Evolutionary conservation across 2,888 invertebrate genomes (phyloP), one percentile per base, ranked within the genome.

Genomic region (Spilosoma lubricipeda): DNA sequence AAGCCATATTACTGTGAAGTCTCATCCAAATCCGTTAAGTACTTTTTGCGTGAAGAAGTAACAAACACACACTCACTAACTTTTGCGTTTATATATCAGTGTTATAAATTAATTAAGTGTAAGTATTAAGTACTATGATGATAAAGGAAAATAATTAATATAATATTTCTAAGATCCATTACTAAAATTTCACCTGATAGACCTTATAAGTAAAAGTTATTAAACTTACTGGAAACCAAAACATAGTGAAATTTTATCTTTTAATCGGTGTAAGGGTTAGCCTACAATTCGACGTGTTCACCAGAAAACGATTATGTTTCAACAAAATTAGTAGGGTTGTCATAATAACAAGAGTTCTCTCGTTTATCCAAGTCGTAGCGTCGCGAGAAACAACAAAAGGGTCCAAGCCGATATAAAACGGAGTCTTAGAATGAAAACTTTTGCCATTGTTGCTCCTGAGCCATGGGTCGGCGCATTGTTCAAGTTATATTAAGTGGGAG

Each of bases 401-500:
- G 90, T 85, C 85, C 85, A 85, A 83, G 86, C 85, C 89, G 91
- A 91, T 91, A 91, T 90, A 92, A 93, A 93, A 92, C 91, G 89
- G 90, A 90, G 90, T 91, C 93, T 93, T 90, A 91, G 90, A 91
- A 92, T 89, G 91, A 91, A 93, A 94, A 94, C 93, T 94, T 70
- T 94, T 89, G 89, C 90, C 89, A 93, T 94, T 94, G 94, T 94
- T 92, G 90, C 90, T 85, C 87, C 89, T 88, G 91, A 91, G 90
- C 90, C 91, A 89, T 88, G 91, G 92, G 91, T 89, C 90, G 87
- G 83, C 89, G 91, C 93, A 93, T 94, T 94, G 94, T 94, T 94
- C 93, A 91, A 92, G 88, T 94, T 94, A 92, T 93, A 94, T 94
- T 94, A 93, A 93, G 90, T 92, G 90, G 88, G 90, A 92, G 89